Percentiles rank a stretch among this genome's conserved stretches.
Evolutionary conservation across 2,797 vertebrate genomes (phyloP).

Genomic region (Lemur catta): DNA sequence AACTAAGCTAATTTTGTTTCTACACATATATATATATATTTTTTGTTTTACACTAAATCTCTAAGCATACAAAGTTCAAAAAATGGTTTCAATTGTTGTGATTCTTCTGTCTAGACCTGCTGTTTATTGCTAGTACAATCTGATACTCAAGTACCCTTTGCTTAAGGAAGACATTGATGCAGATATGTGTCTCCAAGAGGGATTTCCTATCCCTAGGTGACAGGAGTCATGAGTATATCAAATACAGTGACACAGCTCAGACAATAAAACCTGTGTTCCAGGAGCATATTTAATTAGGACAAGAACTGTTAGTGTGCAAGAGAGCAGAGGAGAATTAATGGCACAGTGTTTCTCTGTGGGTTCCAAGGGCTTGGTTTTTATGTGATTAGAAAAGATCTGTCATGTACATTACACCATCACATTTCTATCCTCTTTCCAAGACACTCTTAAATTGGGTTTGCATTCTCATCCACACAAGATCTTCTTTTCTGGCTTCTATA

Average conservation of each 20-base stretch:
- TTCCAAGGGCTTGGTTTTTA: background rate
- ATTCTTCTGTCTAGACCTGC: background rate
- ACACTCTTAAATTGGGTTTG: background rate
- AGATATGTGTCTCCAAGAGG: background rate
- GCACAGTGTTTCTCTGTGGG: background rate
- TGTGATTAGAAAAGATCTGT: background rate
- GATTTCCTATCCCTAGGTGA: background rate
- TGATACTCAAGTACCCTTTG: background rate
- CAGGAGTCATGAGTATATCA: slow-evolving; percentile 30
- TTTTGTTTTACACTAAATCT: background rate
- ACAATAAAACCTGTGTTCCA: slow-evolving; percentile 61
- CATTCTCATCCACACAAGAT: background rate
- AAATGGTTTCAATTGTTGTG: background rate
- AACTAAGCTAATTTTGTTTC: background rate
- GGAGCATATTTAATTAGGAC: slow-evolving; percentile 58
- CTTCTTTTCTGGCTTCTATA: background rate
- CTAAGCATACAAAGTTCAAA: background rate
- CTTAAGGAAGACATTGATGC: background rate
- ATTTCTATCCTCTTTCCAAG: background rate
- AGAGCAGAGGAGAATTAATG: slow-evolving; percentile 37
- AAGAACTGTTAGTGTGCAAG: slow-evolving; percentile 33
- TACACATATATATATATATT: background rate
- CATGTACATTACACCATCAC: background rate
- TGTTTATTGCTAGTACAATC: background rate
- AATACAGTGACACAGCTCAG: slow-evolving; percentile 47